Evolutionary conservation across 2,113 vertebrate species (phyloP).

Genomic region (Oreochromis niloticus): DNA sequence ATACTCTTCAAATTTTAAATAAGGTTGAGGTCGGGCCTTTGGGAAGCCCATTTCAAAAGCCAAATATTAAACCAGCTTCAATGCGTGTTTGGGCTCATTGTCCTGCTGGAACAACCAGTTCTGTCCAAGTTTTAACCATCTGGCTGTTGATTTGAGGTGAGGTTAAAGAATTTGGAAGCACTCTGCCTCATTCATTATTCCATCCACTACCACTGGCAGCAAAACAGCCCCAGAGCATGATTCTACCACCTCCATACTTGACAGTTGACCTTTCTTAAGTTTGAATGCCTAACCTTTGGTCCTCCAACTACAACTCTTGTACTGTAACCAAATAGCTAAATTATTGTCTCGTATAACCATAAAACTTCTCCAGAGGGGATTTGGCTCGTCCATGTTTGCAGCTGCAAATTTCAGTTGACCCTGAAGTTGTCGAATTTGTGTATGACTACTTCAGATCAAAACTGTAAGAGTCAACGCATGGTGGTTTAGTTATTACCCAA

Average conservation of each 20-base stretch:
- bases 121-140: background rate
- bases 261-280: background rate
- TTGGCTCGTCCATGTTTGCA: background rate
- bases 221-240: background rate
- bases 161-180: background rate
- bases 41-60: background rate
- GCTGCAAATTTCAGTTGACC: background rate
- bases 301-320: background rate
- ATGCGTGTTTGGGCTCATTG: background rate
- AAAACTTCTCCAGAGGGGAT: background rate
- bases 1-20: background rate
- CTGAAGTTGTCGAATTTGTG: background rate
- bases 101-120: background rate
- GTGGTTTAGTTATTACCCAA: accelerated
- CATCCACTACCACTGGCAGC: background rate
- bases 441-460: background rate
- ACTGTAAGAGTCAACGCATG: background rate
- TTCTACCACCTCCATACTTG: background rate
- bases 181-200: background rate
- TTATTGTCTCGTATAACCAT: background rate
- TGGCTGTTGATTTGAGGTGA: background rate
- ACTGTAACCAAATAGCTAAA: background rate
- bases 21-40: background rate
- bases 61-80: background rate
- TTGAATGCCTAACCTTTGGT: background rate